These are phyloP conservation scores for Pyxicephalus adspersus DNA, from an alignment of 2,113 vertebrate species.

Conservation along the genomic window DNA sequence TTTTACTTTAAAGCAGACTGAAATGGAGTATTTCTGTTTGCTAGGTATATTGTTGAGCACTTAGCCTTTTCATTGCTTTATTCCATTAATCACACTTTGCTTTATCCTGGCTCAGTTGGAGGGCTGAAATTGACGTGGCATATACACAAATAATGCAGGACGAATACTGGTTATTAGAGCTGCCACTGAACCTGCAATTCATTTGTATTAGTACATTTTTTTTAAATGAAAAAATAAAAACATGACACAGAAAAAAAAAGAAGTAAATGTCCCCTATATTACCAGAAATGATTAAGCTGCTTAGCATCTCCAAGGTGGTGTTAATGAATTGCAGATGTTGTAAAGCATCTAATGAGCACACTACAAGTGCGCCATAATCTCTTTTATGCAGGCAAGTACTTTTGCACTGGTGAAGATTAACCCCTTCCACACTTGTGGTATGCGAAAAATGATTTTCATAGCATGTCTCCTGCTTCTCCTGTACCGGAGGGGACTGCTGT, in stretches of 20 bases:
- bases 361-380: constrained; percentile 30
- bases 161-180: constrained; percentile 43
- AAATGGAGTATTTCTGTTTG: too few relatives aligned
- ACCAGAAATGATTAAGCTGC: constrained; percentile 23
- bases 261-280: constrained; percentile 28
- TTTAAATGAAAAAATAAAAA: constrained; percentile 3
- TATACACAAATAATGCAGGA: constrained; percentile 26
- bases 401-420: constrained; percentile 14
- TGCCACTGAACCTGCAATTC: constrained; percentile 43
- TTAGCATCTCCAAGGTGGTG: constrained; percentile 30
- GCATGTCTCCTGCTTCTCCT: constrained; percentile 6
- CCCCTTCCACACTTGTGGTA: not conserved
- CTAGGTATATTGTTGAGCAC: not conserved
- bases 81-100: constrained; percentile 29
- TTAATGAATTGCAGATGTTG: constrained; percentile 51
- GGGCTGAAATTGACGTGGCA: not conserved
- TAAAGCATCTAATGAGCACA: constrained; percentile 35
- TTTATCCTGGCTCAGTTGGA: constrained; percentile 37
- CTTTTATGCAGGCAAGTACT: constrained; percentile 26
- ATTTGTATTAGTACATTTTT: constrained; percentile 30
- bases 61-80: constrained; percentile 25
- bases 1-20: too few relatives aligned
- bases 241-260: constrained; percentile 17
- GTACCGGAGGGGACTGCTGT: constrained; percentile 50
- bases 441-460: constrained; percentile 31